A percentile compares a stretch with the other conserved stretches of the same genome.
Conservation (phyloP, 2,113 vertebrate species). For the Siniperca knerii region DNA sequence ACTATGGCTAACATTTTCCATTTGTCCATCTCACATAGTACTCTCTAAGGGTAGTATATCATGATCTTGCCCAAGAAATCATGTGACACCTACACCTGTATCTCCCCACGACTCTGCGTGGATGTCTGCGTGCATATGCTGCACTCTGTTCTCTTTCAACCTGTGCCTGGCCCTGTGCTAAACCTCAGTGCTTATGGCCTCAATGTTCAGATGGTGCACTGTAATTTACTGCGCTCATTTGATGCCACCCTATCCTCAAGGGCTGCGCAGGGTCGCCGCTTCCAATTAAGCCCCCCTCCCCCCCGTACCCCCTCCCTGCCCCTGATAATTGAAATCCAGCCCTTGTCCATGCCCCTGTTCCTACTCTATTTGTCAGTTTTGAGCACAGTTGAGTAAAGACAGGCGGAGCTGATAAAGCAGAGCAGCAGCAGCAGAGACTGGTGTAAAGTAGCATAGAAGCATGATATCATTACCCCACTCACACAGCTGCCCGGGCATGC, state of each 20-base stretch:
- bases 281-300: conserved; percentile 78
- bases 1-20: background rate
- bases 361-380: conserved; percentile 74
- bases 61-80: conserved; percentile 11
- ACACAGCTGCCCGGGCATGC: conserved; percentile 33
- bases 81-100: conserved; percentile 18
- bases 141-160: conserved; percentile 48
- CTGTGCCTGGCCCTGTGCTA: conserved; percentile 59
- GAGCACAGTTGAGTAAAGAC: conserved; percentile 68
- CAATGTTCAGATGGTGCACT: conserved; percentile 72
- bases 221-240: conserved; percentile 79
- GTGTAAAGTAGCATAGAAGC: conserved; percentile 32
- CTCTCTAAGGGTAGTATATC: background rate
- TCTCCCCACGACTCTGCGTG: conserved; percentile 43
- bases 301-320: conserved; percentile 63
- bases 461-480: conserved; percentile 53
- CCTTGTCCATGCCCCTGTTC: conserved; percentile 58
- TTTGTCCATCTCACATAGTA: background rate
- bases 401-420: conserved; percentile 64
- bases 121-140: conserved; percentile 76
- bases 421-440: conserved; percentile 27
- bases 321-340: conserved; percentile 82
- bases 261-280: conserved; percentile 79
- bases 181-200: conserved; percentile 62
- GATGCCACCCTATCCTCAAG: conserved; percentile 70